Evolutionary conservation across 92 coral and sea anemone species (phyloP).

Genomic region (Micromussa lordhowensis): DNA sequence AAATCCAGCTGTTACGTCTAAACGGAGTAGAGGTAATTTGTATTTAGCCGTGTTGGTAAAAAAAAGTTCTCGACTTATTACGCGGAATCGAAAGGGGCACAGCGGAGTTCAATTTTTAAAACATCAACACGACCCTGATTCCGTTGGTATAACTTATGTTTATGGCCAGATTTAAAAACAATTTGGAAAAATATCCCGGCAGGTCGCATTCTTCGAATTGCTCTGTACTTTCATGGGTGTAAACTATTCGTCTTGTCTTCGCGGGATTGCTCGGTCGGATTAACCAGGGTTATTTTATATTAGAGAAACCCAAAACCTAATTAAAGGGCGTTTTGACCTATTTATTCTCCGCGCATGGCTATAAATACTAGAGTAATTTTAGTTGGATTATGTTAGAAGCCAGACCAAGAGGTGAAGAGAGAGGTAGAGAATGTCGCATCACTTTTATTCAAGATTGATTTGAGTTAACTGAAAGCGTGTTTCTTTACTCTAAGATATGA

Average conservation of each 20-base stretch:
- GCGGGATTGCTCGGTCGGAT: too few relatives aligned
- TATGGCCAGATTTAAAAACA: slow-evolving; percentile 2
- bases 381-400: background rate
- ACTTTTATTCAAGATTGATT: background rate
- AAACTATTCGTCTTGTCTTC: background rate
- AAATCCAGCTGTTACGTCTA: slow-evolving; percentile 44
- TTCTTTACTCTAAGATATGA: background rate
- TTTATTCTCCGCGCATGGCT: background rate
- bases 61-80: background rate
- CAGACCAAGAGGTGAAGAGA: background rate
- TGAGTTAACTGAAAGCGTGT: background rate
- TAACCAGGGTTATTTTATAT: too few relatives aligned
- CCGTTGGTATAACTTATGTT: background rate
- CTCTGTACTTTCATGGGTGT: background rate
- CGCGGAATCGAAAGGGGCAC: background rate
- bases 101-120: background rate
- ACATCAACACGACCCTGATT: background rate
- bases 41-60: background rate
- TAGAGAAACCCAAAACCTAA: background rate
- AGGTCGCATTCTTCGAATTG: background rate
- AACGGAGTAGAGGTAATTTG: slow-evolving; percentile 69
- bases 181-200: background rate
- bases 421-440: background rate
- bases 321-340: background rate
- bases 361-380: background rate